Conservation (phyloP, 1,140 invertebrate genomes). For the Cotesia glomerata region DNA sequence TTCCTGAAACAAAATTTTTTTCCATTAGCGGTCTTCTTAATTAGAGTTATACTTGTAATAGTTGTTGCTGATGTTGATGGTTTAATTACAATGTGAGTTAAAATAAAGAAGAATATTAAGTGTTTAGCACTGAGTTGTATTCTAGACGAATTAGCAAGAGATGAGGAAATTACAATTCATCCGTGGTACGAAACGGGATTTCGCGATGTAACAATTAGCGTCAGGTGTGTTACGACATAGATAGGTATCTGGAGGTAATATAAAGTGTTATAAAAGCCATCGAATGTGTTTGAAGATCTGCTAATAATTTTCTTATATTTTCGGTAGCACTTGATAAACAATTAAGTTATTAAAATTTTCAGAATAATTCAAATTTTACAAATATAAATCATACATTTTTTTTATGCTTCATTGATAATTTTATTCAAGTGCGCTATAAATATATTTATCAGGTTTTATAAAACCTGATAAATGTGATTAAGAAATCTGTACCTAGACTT, state of each 20-base stretch:
- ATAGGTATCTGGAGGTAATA: neutral
- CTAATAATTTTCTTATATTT: too few species aligned
- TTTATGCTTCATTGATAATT: too few species aligned
- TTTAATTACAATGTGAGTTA: neutral
- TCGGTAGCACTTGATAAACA: too few species aligned
- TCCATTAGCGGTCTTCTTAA: neutral
- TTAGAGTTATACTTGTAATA: neutral
- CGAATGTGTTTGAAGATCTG: neutral
- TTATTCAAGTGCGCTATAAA: too few species aligned
- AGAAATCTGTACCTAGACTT: too few species aligned
- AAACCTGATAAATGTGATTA: too few species aligned
- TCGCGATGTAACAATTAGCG: slow-evolving; percentile 4
- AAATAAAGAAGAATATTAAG: slow-evolving; percentile 5
- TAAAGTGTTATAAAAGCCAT: neutral
- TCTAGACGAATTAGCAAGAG: neutral
- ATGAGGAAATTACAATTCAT: slow-evolving; percentile 9
- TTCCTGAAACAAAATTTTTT: slow-evolving; percentile 64
- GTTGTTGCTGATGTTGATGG: neutral
- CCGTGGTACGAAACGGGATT: neutral
- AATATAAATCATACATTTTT: too few species aligned
- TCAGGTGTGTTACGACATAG: neutral
- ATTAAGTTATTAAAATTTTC: too few species aligned
- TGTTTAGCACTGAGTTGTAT: neutral
- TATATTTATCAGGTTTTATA: too few species aligned
- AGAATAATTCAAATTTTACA: too few species aligned